Evolutionary conservation across 1,140 invertebrate species (phyloP), one percentile per base, ranked within the genome.

Genomic region (Drosophila insularis): DNA sequence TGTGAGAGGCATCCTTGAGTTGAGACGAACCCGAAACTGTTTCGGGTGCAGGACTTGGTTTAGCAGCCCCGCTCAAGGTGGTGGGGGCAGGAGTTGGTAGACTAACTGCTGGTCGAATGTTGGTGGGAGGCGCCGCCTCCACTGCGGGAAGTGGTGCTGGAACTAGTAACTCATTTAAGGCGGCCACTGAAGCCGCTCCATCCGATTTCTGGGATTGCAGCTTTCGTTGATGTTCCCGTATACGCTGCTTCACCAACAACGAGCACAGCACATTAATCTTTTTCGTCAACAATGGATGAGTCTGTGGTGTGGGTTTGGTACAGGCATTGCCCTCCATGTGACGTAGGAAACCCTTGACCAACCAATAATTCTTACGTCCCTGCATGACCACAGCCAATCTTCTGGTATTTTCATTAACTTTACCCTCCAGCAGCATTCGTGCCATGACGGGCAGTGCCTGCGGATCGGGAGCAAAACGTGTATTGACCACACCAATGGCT

Each of bases 251-350:
- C 0, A 91, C 78, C 58, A 91, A 68, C 17, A 90, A 60, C 14
- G 81, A 80, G 62, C 90, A 91, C 1, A 91, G 61, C 0, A 87
- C 72, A 60, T 91, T 91, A 27, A 92, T 92, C 65, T 92, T 92
- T 53, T 79, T 85, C 2, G 91, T 89, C 0, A 92, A 64, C 21
- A 89, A 14, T 4, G 91, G 91, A 78, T 92, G 90, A 0, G 81
- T 78, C 27, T 72, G 63, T 3, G 89, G 91, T 14, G 91, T 92
- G 1, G 91, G 91, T 53, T 89, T 91, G 1, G 80, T 80, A 58
- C 87, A 89, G 1, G 91, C 78, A 68, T 79, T 81, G 5, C 71
- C 71, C 46, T 77, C 71, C 72, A 90, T 82, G 5, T 89, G 73
- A 0, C 73, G 81, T 19, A 91, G 63, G 7, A 91, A 91, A 1